Conservation (phyloP, 2,888 invertebrate species). For the Neria commutata region DNA sequence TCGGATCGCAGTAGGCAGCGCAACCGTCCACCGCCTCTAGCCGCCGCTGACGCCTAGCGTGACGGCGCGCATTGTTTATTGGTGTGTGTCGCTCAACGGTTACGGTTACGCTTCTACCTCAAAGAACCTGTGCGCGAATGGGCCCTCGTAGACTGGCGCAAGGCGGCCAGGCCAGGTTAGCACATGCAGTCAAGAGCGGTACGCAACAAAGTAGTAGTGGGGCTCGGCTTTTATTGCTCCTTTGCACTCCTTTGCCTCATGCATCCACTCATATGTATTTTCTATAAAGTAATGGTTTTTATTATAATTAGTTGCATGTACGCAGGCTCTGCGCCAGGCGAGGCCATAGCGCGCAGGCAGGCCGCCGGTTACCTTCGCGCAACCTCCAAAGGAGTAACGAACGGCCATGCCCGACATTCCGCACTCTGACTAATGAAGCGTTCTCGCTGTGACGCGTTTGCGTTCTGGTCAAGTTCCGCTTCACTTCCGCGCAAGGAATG, state of each 20-base stretch:
- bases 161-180: no score
- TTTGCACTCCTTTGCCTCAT: neutral
- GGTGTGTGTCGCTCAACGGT: conserved; percentile 39
- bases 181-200: no score
- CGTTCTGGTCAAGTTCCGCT: neutral
- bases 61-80: conserved; percentile 53
- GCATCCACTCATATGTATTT: no score
- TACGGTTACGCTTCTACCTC: conserved; percentile 30
- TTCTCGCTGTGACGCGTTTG: neutral
- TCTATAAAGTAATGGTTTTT: conserved; percentile 19
- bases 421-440: conserved; percentile 18
- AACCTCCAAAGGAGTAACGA: conserved; percentile 45
- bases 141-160: no score
- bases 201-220: neutral
- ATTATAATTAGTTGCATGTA: conserved; percentile 23
- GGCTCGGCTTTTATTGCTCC: neutral
- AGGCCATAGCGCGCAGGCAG: conserved; percentile 40
- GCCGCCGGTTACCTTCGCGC: conserved; percentile 39
- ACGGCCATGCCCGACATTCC: conserved; percentile 58
- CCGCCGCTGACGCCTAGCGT: conserved; percentile 55
- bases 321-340: conserved; percentile 37
- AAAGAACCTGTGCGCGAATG: no score
- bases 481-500: neutral
- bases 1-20: no score
- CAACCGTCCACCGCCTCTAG: no score